Conservation (phyloP, 2,113 vertebrate species). For the Balaenoptera acutorostrata region DNA sequence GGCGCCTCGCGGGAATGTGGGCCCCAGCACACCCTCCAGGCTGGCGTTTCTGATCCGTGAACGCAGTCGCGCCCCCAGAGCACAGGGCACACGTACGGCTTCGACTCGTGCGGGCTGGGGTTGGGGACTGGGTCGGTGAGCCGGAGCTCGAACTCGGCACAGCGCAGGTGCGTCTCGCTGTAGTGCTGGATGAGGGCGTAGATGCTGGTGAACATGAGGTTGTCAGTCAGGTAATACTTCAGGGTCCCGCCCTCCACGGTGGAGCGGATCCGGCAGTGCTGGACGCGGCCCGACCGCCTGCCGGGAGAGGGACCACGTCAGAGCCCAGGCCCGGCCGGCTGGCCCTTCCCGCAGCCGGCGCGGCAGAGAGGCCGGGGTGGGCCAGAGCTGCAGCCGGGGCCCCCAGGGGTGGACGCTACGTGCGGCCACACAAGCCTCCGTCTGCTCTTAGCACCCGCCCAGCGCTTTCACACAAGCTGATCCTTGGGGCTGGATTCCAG, state of each 20-base stretch:
- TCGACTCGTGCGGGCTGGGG: constrained; percentile 86
- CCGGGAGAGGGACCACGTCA: not conserved
- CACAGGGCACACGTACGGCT: constrained; percentile 82
- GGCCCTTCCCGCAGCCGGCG: fast-evolving
- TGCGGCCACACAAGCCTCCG: not conserved
- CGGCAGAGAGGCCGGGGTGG: fast-evolving
- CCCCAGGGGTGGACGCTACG: fast-evolving
- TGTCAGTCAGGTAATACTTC: constrained; percentile 91
- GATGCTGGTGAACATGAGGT: constrained; percentile 90
- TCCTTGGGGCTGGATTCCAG: not conserved
- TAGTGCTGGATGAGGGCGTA: constrained; percentile 94
- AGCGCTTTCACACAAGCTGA: not conserved
- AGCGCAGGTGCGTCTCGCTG: constrained; percentile 89
- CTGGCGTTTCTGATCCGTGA: fast-evolving
- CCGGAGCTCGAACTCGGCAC: constrained; percentile 93
- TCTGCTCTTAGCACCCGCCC: not conserved
- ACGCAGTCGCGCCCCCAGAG: not conserved
- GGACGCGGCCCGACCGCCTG: constrained; percentile 93
- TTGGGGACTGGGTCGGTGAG: constrained; percentile 92
- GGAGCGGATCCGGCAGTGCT: constrained; percentile 95
- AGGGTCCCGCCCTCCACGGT: constrained; percentile 78
- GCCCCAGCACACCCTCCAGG: no score
- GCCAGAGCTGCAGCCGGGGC: not conserved
- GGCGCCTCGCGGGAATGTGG: fast-evolving
- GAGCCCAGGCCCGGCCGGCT: fast-evolving